Evolutionary conservation across 2,113 vertebrate species (phyloP).

Genomic region (Paracyprichromis sp.): DNA sequence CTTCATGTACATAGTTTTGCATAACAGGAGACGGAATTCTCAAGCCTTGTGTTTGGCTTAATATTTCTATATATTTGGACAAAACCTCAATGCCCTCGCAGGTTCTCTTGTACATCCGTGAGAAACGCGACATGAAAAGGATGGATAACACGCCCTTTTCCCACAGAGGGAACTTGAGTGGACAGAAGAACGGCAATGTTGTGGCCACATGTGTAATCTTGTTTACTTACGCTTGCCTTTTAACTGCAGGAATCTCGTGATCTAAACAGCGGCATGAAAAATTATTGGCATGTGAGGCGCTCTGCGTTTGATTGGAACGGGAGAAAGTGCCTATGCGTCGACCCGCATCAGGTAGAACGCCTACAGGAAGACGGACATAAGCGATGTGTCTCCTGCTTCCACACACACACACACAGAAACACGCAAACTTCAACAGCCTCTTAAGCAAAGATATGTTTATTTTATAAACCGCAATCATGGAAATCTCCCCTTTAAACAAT

Average conservation of each 20-base stretch:
- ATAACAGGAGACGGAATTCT: neutral
- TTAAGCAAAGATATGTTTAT: constrained; percentile 45
- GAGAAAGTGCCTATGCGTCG: constrained; percentile 24
- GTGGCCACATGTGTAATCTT: constrained; percentile 64
- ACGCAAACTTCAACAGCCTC: constrained; percentile 21
- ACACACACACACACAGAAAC: constrained; percentile 36
- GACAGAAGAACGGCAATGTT: constrained; percentile 50
- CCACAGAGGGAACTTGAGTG: constrained; percentile 32
- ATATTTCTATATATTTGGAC: neutral
- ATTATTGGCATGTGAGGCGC: constrained; percentile 59
- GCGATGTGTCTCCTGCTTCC: constrained; percentile 16
- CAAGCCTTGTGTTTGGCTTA: neutral
- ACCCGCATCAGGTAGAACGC: neutral
- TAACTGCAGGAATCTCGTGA: constrained; percentile 63
- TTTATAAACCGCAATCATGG: constrained; percentile 57
- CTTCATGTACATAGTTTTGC: neutral
- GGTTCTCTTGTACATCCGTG: neutral
- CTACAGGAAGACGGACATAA: neutral
- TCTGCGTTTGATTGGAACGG: neutral
- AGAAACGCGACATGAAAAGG: constrained; percentile 3
- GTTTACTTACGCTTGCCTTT: constrained; percentile 60
- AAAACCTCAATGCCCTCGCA: neutral
- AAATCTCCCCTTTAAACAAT: constrained; percentile 61
- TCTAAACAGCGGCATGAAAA: constrained; percentile 57
- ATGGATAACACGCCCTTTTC: constrained; percentile 14